These are phyloP conservation scores for Heteromurus nitidus DNA, from an alignment of 2,888 invertebrate species.

Conservation along the genomic window DNA sequence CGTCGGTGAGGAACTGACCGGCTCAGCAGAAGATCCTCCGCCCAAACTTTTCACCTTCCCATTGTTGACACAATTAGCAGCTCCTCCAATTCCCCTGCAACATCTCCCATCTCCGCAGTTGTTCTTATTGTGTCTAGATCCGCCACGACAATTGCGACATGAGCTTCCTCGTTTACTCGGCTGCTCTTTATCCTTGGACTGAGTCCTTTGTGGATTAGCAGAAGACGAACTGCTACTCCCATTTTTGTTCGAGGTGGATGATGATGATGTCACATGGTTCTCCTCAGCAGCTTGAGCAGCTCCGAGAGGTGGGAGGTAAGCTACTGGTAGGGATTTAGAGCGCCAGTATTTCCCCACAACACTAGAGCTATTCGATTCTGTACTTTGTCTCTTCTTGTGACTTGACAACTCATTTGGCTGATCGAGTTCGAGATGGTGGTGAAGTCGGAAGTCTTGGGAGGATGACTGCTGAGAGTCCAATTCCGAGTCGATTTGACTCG, in stretches of 20 bases:
- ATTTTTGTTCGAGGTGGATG: neutral
- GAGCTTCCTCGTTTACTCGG: slow-evolving; percentile 47
- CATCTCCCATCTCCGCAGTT: slow-evolving; percentile 42
- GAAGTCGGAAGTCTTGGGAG: slow-evolving; percentile 49
- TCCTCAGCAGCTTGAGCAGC: neutral
- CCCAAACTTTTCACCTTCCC: slow-evolving; percentile 69
- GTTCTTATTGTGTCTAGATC: slow-evolving; percentile 33
- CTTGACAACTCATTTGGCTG: slow-evolving; percentile 31
- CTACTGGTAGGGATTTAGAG: slow-evolving; percentile 68
- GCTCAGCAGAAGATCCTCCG: slow-evolving; percentile 67
- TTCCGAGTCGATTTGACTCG: slow-evolving; percentile 59
- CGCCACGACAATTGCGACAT: slow-evolving; percentile 54
- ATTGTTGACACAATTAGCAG: slow-evolving; percentile 65
- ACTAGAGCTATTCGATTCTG: slow-evolving; percentile 66
- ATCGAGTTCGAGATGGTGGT: neutral
- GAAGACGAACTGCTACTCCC: neutral
- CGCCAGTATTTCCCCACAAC: slow-evolving; percentile 67
- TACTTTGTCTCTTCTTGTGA: slow-evolving; percentile 57
- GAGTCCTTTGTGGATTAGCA: slow-evolving; percentile 24
- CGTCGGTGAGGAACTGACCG: too few species aligned
- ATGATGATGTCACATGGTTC: neutral
- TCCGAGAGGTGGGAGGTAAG: slow-evolving; percentile 62
- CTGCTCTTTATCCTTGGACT: slow-evolving; percentile 30
- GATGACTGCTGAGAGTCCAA: slow-evolving; percentile 58
- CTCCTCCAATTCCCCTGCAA: slow-evolving; percentile 49